Percentiles rank a stretch among this genome's conserved stretches.
Conservation (phyloP, 1,140 invertebrate species). For the Ectropis grisescens region DNA sequence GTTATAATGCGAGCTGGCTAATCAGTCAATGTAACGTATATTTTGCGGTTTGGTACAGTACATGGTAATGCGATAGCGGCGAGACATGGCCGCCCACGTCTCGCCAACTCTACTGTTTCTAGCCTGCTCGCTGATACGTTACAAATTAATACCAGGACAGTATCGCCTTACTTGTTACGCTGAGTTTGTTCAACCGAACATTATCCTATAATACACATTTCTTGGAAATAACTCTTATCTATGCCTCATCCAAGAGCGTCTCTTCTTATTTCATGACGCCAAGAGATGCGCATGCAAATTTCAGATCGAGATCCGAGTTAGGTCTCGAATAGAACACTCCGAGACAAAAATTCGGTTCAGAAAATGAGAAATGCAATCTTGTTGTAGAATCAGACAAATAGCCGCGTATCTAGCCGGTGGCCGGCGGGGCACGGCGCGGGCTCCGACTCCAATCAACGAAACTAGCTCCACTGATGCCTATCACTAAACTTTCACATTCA, state of each 20-base stretch:
- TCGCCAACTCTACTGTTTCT: too few relatives aligned
- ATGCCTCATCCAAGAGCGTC: too few relatives aligned
- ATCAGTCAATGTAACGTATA: constrained; percentile 39
- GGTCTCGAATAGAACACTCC: too few relatives aligned
- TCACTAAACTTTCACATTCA: constrained; percentile 66
- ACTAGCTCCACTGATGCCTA: constrained; percentile 64
- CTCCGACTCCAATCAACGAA: constrained; percentile 62
- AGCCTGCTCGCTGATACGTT: constrained; percentile 45
- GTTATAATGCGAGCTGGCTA: too few relatives aligned
- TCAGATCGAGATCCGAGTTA: too few relatives aligned
- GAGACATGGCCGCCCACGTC: constrained; percentile 19
- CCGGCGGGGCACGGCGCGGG: constrained; percentile 40
- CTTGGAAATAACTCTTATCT: too few relatives aligned
- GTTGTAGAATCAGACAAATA: constrained; percentile 57
- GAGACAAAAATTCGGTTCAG: constrained; percentile 20
- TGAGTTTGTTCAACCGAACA: too few relatives aligned
- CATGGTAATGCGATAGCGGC: constrained; percentile 30
- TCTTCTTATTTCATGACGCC: too few relatives aligned
- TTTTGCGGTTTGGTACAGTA: constrained; percentile 33
- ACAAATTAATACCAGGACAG: constrained; percentile 45
- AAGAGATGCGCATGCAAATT: too few relatives aligned
- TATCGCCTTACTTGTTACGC: too few relatives aligned
- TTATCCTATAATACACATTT: too few relatives aligned
- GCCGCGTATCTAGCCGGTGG: too few relatives aligned
- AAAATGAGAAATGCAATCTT: constrained; percentile 62